These are phyloP conservation scores for Leptura quadrifasciata DNA, from an alignment of 2,888 invertebrate genomes.

Conservation along the genomic window DNA sequence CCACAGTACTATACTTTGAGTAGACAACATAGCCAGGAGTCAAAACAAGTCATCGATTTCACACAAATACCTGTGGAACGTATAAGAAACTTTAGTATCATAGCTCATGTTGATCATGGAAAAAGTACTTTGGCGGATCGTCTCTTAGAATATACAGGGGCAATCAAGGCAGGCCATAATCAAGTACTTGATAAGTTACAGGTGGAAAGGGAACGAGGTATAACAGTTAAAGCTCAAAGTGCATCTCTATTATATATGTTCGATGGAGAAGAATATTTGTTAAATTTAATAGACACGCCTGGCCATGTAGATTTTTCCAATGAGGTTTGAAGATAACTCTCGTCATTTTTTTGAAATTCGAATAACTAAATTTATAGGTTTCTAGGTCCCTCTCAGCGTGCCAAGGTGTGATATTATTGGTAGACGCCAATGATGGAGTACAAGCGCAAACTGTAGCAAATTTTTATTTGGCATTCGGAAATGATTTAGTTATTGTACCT, in stretches of 20 bases:
- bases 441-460: slow-evolving; percentile 99
- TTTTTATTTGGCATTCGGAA: slow-evolving; percentile 91
- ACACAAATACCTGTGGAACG: slow-evolving; percentile 73
- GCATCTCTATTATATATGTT: slow-evolving; percentile 89
- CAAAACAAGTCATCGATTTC: slow-evolving; percentile 52
- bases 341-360: slow-evolving; percentile 27
- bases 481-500: slow-evolving; percentile 89
- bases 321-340: slow-evolving; percentile 80
- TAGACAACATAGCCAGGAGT: slow-evolving; percentile 11
- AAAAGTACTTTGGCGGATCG: slow-evolving; percentile 98
- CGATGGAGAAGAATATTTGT: slow-evolving; percentile 82
- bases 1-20: not conserved
- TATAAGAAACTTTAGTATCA: slow-evolving; percentile 96
- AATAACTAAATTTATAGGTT: slow-evolving; percentile 74
- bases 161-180: slow-evolving; percentile 80
- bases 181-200: slow-evolving; percentile 88
- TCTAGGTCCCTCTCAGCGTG: slow-evolving; percentile 93
- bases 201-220: slow-evolving; percentile 96
- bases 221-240: slow-evolving; percentile 98
- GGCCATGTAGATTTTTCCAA: slow-evolving; percentile 98
- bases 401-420: slow-evolving; percentile 94
- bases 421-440: slow-evolving; percentile 97
- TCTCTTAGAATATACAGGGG: slow-evolving; percentile 93
- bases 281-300: slow-evolving; percentile 98
- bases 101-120: slow-evolving; percentile 99